Conservation (phyloP, 1,140 invertebrate species). For the Drosophila willistoni region DNA sequence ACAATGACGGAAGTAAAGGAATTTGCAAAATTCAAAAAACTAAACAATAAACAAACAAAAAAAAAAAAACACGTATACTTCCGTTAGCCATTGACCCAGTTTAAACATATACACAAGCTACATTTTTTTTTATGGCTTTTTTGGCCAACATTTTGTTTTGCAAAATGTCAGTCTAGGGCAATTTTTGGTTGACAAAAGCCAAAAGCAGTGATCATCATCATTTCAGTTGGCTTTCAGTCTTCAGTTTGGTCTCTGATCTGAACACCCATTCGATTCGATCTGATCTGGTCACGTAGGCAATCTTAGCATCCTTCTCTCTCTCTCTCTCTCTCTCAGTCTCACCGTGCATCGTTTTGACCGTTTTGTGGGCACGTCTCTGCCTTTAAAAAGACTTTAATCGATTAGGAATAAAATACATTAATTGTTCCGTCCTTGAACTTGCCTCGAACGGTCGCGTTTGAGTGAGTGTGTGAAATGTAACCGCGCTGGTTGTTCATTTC, state of each 20-base stretch:
- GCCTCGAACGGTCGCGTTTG: slow-evolving; percentile 19
- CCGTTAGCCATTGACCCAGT: slow-evolving; percentile 72
- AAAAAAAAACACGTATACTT: slow-evolving; percentile 45
- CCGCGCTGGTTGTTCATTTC: slow-evolving; percentile 15
- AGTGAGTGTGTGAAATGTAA: slow-evolving; percentile 28
- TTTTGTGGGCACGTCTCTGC: slow-evolving; percentile 25
- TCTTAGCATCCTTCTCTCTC: not conserved
- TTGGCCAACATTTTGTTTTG: slow-evolving; percentile 33
- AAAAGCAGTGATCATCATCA: slow-evolving; percentile 6
- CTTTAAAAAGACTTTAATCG: slow-evolving; percentile 1
- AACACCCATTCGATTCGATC: slow-evolving; percentile 5
- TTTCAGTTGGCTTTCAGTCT: slow-evolving; percentile 10
- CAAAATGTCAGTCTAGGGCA: slow-evolving; percentile 43
- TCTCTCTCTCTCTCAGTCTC: not conserved
- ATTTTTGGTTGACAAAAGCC: slow-evolving; percentile 37
- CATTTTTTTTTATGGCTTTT: slow-evolving; percentile 47
- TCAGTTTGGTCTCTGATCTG: not conserved
- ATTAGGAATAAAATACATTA: slow-evolving; percentile 10
- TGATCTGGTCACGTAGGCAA: slow-evolving; percentile 30
- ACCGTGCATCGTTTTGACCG: not conserved
- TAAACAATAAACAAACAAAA: slow-evolving; percentile 18
- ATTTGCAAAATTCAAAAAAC: slow-evolving; percentile 28
- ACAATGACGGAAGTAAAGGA: slow-evolving; percentile 49
- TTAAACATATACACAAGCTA: slow-evolving; percentile 19
- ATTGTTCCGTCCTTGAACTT: slow-evolving; percentile 39